Conservation (phyloP, 2,888 invertebrate species). For the Scaptodrosophila latifasciaeformis region DNA sequence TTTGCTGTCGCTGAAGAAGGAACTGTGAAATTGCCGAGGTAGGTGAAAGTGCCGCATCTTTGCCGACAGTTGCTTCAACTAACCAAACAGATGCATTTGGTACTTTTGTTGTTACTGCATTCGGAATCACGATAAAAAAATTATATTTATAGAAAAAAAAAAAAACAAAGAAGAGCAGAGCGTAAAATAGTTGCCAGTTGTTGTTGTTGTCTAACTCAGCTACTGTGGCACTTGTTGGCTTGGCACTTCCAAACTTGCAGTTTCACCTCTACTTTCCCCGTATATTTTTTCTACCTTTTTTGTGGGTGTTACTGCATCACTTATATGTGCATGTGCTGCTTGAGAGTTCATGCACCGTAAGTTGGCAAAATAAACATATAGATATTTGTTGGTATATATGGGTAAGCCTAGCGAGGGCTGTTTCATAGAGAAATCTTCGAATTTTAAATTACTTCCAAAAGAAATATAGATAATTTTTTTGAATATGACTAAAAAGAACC, state of each 20-base stretch:
- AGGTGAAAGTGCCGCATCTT: slow-evolving; percentile 48
- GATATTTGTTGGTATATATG: slow-evolving; percentile 15
- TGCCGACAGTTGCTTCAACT: neutral
- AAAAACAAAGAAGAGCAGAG: slow-evolving; percentile 48
- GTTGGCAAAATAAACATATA: slow-evolving; percentile 21
- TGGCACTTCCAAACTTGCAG: slow-evolving; percentile 55
- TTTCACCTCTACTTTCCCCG: too few relatives aligned
- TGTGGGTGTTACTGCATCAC: slow-evolving; percentile 38
- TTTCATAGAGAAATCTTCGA: too few relatives aligned
- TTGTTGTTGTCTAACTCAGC: slow-evolving; percentile 32
- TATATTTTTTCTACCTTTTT: too few relatives aligned
- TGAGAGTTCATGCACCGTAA: slow-evolving; percentile 70
- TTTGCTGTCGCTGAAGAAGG: slow-evolving; percentile 42
- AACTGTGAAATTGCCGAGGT: slow-evolving; percentile 17
- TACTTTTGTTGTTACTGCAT: slow-evolving; percentile 30
- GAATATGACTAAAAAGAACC: too few relatives aligned
- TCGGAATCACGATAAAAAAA: too few relatives aligned
- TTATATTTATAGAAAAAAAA: too few relatives aligned
- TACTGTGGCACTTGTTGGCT: slow-evolving; percentile 60
- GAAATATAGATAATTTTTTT: too few relatives aligned
- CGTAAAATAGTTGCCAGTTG: slow-evolving; percentile 33
- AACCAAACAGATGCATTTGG: too few relatives aligned
- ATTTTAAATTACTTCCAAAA: too few relatives aligned
- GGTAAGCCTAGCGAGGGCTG: too few relatives aligned
- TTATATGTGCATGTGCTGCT: slow-evolving; percentile 60